Evolutionary conservation across 1,140 invertebrate genomes (phyloP).

Genomic region (Drosophila ironensis): DNA sequence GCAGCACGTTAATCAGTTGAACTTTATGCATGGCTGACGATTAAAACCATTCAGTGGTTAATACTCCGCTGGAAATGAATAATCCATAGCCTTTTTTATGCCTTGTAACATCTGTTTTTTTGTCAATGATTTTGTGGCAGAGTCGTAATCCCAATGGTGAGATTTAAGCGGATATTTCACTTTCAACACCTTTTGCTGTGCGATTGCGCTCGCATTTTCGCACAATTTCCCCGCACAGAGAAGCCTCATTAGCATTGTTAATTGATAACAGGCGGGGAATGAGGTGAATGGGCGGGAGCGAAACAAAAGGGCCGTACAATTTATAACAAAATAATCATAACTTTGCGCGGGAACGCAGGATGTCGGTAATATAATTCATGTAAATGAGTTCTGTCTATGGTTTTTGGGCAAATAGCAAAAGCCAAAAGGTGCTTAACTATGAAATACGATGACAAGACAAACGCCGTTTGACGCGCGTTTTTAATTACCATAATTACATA

Average conservation of each 20-base stretch:
- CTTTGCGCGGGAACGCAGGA: not conserved
- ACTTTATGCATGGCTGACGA: not conserved
- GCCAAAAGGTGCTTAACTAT: conserved; percentile 57
- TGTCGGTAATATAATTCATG: conserved; percentile 28
- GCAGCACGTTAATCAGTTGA: conserved; percentile 6
- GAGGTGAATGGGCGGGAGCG: not conserved
- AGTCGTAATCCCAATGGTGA: conserved; percentile 13
- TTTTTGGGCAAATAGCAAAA: conserved; percentile 45
- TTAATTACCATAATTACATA: conserved; percentile 80
- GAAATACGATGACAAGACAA: conserved; percentile 56
- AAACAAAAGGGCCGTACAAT: conserved; percentile 1
- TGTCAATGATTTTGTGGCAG: conserved; percentile 30
- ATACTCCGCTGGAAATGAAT: conserved; percentile 8
- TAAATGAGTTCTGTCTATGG: conserved; percentile 28
- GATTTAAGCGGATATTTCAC: conserved; percentile 35
- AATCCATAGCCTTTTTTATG: not conserved
- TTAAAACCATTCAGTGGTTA: conserved; percentile 11
- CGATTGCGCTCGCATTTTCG: not conserved
- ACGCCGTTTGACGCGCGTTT: conserved; percentile 48
- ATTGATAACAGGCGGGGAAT: conserved; percentile 49
- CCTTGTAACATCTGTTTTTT: not conserved
- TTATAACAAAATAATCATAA: conserved; percentile 48
- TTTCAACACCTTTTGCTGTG: conserved; percentile 14
- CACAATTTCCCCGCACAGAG: conserved; percentile 5
- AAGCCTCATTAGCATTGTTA: conserved; percentile 58